Conservation (phyloP, 2,113 vertebrate genomes). For the Macaca fascicularis region DNA sequence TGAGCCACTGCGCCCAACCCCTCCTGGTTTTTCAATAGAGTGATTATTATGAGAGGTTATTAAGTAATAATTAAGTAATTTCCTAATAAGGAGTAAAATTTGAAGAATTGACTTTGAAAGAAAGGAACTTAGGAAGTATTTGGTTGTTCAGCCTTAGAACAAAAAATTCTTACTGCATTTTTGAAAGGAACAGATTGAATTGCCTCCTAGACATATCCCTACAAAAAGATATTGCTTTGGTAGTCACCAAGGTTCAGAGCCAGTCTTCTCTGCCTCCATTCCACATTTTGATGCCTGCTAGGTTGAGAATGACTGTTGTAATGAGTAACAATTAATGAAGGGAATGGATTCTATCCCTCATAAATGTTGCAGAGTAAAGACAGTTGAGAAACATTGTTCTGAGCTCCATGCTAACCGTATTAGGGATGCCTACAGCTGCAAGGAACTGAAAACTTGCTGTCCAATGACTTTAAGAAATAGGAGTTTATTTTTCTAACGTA, state of each 20-base stretch:
- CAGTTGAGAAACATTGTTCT: not conserved
- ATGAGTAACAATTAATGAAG: not conserved
- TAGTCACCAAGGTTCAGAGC: not conserved
- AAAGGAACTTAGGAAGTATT: not conserved
- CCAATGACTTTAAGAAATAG: not conserved
- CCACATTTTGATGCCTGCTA: not conserved
- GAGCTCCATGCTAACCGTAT: not conserved
- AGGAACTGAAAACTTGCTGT: not conserved
- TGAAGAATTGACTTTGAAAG: not conserved
- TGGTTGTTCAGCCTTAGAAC: not conserved
- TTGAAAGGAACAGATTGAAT: not conserved
- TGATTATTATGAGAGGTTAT: not conserved
- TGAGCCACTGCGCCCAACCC: not conserved
- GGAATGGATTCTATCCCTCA: not conserved
- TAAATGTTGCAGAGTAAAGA: not conserved
- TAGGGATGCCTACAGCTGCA: not conserved
- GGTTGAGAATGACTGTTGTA: not conserved
- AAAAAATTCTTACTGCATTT: not conserved
- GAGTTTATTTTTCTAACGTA: not conserved
- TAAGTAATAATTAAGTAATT: not conserved
- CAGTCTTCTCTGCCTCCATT: not conserved
- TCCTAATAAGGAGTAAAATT: not conserved
- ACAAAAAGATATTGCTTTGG: not conserved
- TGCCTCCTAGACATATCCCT: not conserved
- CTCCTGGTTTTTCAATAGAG: not conserved